These are phyloP conservation scores for Toxotes jaculatrix DNA, from an alignment of 2,113 vertebrate genomes.

Conservation along the genomic window DNA sequence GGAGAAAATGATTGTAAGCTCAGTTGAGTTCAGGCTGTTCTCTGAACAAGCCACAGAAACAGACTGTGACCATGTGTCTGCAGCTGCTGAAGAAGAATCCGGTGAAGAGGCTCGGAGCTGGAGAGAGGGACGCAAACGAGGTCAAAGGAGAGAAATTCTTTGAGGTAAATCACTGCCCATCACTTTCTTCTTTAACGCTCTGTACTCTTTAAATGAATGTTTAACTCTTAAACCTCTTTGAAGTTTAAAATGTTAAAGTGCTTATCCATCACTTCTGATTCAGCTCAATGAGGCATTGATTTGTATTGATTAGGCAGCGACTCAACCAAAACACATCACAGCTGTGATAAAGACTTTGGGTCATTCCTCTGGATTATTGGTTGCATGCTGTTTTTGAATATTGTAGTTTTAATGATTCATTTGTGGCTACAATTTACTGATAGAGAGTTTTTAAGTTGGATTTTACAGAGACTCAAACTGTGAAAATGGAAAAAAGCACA, in stretches of 20 bases:
- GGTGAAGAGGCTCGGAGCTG: slow-evolving; percentile 90
- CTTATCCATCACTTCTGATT: too few species aligned
- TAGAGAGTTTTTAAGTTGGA: too few species aligned
- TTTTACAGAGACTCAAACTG: too few species aligned
- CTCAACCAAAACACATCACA: background rate
- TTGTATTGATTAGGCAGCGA: background rate
- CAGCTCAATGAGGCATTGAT: background rate
- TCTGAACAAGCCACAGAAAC: too few species aligned
- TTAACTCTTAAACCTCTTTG: background rate
- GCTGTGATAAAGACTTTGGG: background rate
- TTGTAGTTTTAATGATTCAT: background rate
- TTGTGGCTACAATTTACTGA: too few species aligned
- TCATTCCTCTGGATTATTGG: background rate
- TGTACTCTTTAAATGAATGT: background rate
- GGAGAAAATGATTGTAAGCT: too few species aligned
- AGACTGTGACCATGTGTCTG: background rate
- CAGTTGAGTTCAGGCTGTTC: too few species aligned
- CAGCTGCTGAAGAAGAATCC: slow-evolving; percentile 94
- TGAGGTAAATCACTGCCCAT: slow-evolving; percentile 83
- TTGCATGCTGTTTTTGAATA: background rate
- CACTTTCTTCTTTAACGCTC: too few species aligned
- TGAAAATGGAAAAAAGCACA: too few species aligned
- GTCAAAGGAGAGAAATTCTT: slow-evolving; percentile 94
- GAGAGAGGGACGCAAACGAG: slow-evolving; percentile 91
- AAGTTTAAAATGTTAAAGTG: too few species aligned